Percentiles rank a stretch among this genome's conserved stretches.
These are phyloP conservation scores for Neotoxoptera formosana DNA, from an alignment of 1,140 invertebrate species.

Conservation along the genomic window DNA sequence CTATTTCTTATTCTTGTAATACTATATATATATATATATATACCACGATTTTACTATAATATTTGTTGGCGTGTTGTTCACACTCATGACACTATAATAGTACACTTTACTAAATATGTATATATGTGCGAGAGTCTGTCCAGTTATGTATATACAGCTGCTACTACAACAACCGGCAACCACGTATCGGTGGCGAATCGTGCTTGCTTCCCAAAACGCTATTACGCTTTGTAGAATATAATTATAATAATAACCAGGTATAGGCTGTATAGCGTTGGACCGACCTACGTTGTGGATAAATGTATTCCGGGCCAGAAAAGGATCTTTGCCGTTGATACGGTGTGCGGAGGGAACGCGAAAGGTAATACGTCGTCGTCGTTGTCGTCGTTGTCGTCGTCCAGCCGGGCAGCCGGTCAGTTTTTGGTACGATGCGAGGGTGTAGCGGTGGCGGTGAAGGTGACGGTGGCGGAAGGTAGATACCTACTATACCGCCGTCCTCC, in stretches of 20 bases:
- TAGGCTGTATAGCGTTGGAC: too few relatives aligned
- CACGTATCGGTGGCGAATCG: neutral
- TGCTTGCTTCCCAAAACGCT: neutral
- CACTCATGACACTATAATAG: neutral
- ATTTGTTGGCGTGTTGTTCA: neutral
- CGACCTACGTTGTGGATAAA: neutral
- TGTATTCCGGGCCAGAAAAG: neutral
- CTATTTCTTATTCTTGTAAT: constrained; percentile 5
- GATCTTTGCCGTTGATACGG: neutral
- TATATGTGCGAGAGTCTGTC: neutral
- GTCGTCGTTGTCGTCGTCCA: neutral
- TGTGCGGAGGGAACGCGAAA: neutral
- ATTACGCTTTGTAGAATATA: neutral
- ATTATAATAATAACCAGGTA: neutral
- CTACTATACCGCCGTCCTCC: constrained; percentile 46
- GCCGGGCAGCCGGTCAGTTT: neutral
- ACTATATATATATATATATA: constrained; percentile 1
- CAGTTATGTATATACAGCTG: neutral
- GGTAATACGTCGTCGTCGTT: constrained; percentile 39
- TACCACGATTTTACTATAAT: neutral
- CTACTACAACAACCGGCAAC: neutral
- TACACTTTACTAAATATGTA: neutral
- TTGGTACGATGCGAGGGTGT: neutral
- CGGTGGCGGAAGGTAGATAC: constrained; percentile 23
- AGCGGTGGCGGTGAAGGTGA: neutral